These are phyloP conservation scores for Selenia dentaria DNA, from an alignment of 2,888 invertebrate species.

Conservation along the genomic window DNA sequence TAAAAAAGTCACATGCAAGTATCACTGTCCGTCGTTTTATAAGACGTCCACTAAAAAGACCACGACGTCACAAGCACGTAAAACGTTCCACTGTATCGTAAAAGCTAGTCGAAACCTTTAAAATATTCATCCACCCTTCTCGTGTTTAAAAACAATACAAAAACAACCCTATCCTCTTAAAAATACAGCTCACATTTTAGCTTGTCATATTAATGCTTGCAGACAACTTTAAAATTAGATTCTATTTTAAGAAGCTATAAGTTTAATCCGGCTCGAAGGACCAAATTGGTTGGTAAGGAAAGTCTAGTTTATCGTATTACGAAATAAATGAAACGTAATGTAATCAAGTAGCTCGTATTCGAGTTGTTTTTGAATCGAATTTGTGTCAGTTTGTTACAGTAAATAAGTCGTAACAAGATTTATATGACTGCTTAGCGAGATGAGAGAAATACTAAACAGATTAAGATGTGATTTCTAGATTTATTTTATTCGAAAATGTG, in stretches of 20 bases:
- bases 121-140: slow-evolving; percentile 22
- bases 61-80: slow-evolving; percentile 4
- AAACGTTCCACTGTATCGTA: slow-evolving; percentile 12
- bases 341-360: slow-evolving; percentile 26
- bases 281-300: slow-evolving; percentile 6
- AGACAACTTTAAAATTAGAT: slow-evolving; percentile 3
- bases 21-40: not conserved
- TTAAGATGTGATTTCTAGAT: no score
- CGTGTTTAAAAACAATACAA: slow-evolving; percentile 5
- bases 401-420: not conserved
- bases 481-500: no score
- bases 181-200: not conserved
- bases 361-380: slow-evolving; percentile 7
- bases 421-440: not conserved
- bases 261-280: not conserved
- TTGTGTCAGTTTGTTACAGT: not conserved
- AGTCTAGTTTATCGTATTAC: slow-evolving; percentile 31
- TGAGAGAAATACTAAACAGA: not conserved
- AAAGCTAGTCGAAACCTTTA: slow-evolving; percentile 8
- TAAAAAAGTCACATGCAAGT: not conserved
- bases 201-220: not conserved
- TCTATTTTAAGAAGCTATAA: slow-evolving; percentile 3
- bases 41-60: slow-evolving; percentile 4
- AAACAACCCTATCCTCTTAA: slow-evolving; percentile 2
- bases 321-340: slow-evolving; percentile 48